Evolutionary conservation across 2,797 vertebrate genomes (phyloP), one percentile per base, ranked within the genome.

Genomic region (Pseudochromis fuscus): DNA sequence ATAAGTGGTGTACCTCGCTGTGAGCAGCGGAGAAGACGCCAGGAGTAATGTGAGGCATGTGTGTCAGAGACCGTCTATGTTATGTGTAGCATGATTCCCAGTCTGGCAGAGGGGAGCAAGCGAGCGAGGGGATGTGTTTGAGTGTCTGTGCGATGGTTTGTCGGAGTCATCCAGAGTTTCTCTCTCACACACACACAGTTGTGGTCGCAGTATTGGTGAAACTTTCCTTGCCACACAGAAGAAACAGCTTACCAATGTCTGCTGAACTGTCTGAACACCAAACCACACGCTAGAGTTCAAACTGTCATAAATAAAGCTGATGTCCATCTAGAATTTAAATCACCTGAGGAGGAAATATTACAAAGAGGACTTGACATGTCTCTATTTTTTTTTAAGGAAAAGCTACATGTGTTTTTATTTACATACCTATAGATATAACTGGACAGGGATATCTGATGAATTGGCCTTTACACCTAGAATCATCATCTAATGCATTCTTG

Each of bases 11-110:
- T 10, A 33, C 53, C 56, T 61, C 50, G 64, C 28, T 30, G 24
- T 38, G 53, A 65, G 60, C 23, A 61, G 66, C 45, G 19, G 53
- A 40, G 62, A 83, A 82, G 92, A 90, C 73, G 84, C 80, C 86
- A 84, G 67, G 33, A 81, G 67, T 92, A 91, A 93, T 92, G 84
- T 37, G 59, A 89, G 89, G 88, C 89, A 91, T 92, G 85, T 88
- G 88, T 83, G 72, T 72, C 79, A 69, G 70, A 84, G 81, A 80
- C 67, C 28, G 76, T 57, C 74, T 16, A 25, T 44, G 65, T 68
- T 78, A 45, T 62, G 59, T 28, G 53, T 30, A 67, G 72, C 40
- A 56, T 64, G 70, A 79, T 79, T 77, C 63, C 51, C 50, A 35
- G 60, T 76, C 78, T 84, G 85, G 67, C 79, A 55, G 75, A 62